Evolutionary conservation across 92 coral and sea anemone genomes (phyloP).

Genomic region (Actinernus sp.): DNA sequence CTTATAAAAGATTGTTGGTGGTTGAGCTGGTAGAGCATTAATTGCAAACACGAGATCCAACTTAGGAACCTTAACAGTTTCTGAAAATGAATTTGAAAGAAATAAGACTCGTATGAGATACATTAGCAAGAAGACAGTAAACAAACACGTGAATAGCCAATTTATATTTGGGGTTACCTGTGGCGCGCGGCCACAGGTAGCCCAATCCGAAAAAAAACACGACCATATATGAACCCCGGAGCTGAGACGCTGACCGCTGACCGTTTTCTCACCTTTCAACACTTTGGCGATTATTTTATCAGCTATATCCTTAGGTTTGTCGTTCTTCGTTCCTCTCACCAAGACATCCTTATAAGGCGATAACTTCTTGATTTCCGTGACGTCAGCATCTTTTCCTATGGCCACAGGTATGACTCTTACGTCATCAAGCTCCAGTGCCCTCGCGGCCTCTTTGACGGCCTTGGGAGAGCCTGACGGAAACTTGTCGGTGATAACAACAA

Average conservation of each 20-base stretch:
- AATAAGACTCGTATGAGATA: too few species aligned
- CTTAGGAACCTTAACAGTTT: conserved; percentile 60
- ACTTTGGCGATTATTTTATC: conserved; percentile 57
- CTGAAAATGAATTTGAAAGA: conserved; percentile 19
- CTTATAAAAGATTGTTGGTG: conserved; percentile 51
- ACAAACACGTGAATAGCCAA: too few species aligned
- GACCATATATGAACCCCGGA: too few species aligned
- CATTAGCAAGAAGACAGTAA: too few species aligned
- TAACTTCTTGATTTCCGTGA: conserved; percentile 36
- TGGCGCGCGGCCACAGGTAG: too few species aligned
- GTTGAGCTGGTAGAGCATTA: conserved; percentile 53
- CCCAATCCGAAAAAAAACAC: too few species aligned
- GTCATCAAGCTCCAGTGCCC: conserved; percentile 58
- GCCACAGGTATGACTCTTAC: conserved; percentile 85
- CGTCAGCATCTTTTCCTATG: conserved; percentile 67
- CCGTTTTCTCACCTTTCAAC: conserved; percentile 58
- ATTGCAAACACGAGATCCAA: conserved; percentile 86
- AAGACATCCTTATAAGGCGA: conserved; percentile 76
- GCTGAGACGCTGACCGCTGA: too few species aligned
- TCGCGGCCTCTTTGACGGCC: conserved; percentile 46
- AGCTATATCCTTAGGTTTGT: conserved; percentile 64
- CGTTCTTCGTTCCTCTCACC: conserved; percentile 33
- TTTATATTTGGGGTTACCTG: too few species aligned
- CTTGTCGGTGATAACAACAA: conserved; percentile 78
- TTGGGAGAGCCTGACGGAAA: conserved; percentile 50